Conservation (phyloP, 2,888 invertebrate genomes). For the Agrotis ipsilon region DNA sequence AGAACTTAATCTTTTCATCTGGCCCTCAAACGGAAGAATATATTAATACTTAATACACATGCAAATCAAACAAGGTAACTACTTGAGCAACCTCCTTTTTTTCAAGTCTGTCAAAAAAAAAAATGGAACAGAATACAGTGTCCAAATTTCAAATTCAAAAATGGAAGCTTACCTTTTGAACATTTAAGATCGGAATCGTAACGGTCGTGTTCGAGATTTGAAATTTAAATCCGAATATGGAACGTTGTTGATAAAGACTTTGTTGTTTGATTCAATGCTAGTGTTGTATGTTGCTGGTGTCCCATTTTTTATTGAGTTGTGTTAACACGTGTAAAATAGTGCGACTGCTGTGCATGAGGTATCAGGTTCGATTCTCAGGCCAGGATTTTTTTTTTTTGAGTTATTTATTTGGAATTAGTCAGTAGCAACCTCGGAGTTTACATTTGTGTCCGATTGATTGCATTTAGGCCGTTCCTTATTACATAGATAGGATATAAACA, state of each 20-base stretch:
- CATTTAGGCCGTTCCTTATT: no score
- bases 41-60: slow-evolving; percentile 44
- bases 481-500: no score
- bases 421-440: no score
- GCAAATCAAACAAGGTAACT: slow-evolving; percentile 19
- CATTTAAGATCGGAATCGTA: slow-evolving; percentile 56
- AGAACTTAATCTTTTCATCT: slow-evolving; percentile 42
- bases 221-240: slow-evolving; percentile 67
- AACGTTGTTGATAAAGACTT: slow-evolving; percentile 63
- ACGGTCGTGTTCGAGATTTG: slow-evolving; percentile 54
- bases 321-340: slow-evolving; percentile 37
- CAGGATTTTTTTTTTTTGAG: no score
- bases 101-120: slow-evolving; percentile 30
- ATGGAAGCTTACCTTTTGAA: slow-evolving; percentile 38
- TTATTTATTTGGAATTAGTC: no score
- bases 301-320: slow-evolving; percentile 53
- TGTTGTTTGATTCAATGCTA: slow-evolving; percentile 53
- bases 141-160: slow-evolving; percentile 55
- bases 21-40: slow-evolving; percentile 35
- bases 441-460: no score
- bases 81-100: background rate
- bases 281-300: slow-evolving; percentile 46
- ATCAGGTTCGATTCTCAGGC: no score
- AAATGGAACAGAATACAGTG: slow-evolving; percentile 49
- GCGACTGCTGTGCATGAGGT: no score